Evolutionary conservation across 2,797 vertebrate genomes (phyloP).

Genomic region (Anniella stebbinsi): DNA sequence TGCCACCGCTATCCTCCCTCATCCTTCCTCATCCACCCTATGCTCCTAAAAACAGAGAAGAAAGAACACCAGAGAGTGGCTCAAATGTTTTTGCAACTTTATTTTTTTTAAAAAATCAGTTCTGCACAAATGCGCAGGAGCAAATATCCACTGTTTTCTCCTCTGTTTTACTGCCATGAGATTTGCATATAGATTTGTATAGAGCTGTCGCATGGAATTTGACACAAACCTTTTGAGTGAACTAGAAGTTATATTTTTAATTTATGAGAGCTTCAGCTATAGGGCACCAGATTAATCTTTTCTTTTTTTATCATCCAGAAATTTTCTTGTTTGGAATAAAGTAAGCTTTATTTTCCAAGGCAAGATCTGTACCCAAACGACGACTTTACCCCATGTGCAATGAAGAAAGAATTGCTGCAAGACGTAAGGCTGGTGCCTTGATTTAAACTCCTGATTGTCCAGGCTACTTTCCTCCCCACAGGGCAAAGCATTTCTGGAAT

Average conservation of each 20-base stretch:
- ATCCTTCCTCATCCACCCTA: too few species aligned
- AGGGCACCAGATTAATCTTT: neutral
- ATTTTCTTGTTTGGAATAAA: neutral
- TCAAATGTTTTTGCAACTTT: too few species aligned
- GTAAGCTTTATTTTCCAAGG: neutral
- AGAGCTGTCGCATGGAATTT: too few species aligned
- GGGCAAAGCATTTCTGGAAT: neutral
- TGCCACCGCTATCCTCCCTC: too few species aligned
- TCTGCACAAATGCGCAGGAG: too few species aligned
- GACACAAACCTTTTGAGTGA: neutral
- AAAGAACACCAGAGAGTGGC: too few species aligned
- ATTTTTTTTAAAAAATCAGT: too few species aligned
- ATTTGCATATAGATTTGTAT: neutral
- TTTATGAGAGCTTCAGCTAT: neutral
- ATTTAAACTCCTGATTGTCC: neutral
- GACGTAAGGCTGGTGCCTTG: neutral
- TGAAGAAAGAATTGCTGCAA: neutral
- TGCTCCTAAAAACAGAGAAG: too few species aligned
- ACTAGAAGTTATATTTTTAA: neutral
- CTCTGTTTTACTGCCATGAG: too few species aligned
- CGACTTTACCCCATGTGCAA: neutral
- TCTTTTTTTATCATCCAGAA: neutral
- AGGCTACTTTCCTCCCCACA: neutral
- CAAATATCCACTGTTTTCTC: too few species aligned
- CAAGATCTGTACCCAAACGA: neutral